Evolutionary conservation across 2,113 vertebrate species (phyloP).

Genomic region (Corythoichthys haematopterus): DNA sequence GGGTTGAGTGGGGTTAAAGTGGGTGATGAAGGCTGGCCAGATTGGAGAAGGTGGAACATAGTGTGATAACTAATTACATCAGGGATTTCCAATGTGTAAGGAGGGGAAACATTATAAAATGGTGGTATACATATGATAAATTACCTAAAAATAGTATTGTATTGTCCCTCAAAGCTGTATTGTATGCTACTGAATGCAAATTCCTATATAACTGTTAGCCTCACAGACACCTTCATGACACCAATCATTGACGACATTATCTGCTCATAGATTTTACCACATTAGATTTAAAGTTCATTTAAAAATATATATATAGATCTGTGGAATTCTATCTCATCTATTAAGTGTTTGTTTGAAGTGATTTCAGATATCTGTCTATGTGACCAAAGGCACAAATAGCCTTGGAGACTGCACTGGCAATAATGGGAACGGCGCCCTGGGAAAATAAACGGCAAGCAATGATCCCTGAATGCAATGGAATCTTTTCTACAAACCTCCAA

Average conservation of each 20-base stretch:
- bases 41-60: slow-evolving; percentile 27
- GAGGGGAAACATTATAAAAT: background rate
- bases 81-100: background rate
- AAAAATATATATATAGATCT: slow-evolving; percentile 35
- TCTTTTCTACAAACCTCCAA: slow-evolving; percentile 52
- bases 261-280: slow-evolving; percentile 24
- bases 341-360: slow-evolving; percentile 67
- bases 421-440: slow-evolving; percentile 57
- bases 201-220: background rate
- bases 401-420: slow-evolving; percentile 49
- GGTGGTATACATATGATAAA: background rate
- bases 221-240: background rate
- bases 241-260: slow-evolving; percentile 7
- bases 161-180: too few relatives aligned
- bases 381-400: slow-evolving; percentile 47
- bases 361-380: slow-evolving; percentile 61
- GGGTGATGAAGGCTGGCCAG: slow-evolving; percentile 57
- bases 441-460: slow-evolving; percentile 68
- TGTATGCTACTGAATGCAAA: background rate
- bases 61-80: slow-evolving; percentile 21
- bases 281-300: slow-evolving; percentile 42
- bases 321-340: slow-evolving; percentile 46
- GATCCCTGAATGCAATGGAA: slow-evolving; percentile 61
- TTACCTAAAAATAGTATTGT: too few relatives aligned
- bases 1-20: slow-evolving; percentile 64